Evolutionary conservation across 2,797 vertebrate genomes (phyloP).

Genomic region (Squalus acanthias): DNA sequence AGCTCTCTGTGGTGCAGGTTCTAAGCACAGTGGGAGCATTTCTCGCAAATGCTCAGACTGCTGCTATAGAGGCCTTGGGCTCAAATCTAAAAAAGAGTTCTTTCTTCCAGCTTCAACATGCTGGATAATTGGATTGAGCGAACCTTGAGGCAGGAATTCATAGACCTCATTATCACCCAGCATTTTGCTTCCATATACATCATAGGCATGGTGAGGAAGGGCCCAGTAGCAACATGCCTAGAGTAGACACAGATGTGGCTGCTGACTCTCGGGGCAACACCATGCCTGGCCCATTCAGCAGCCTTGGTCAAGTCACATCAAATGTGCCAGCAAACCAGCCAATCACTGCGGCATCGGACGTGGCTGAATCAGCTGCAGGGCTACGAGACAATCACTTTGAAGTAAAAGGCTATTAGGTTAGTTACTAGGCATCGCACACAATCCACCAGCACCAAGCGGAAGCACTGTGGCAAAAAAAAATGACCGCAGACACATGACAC

Average conservation of each 20-base stretch:
- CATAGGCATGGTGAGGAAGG: not conserved
- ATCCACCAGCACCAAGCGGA: not conserved
- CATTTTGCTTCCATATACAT: not conserved
- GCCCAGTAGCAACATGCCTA: not conserved
- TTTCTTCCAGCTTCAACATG: slow-evolving; percentile 7
- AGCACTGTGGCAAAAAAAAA: not conserved
- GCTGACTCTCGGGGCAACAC: not conserved
- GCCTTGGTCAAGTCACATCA: not conserved
- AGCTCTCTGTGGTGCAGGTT: not conserved
- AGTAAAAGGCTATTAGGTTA: not conserved
- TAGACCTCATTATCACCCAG: not conserved
- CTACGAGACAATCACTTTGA: not conserved
- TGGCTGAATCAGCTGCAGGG: not conserved
- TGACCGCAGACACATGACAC: not conserved
- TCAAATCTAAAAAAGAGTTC: not conserved
- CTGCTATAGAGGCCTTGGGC: not conserved
- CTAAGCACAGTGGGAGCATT: not conserved
- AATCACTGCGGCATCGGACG: not conserved
- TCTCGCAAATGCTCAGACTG: not conserved
- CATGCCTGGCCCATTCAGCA: not conserved
- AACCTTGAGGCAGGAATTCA: not conserved
- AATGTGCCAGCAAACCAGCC: not conserved
- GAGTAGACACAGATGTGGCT: not conserved
- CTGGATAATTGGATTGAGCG: not conserved
- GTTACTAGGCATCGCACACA: not conserved